These are phyloP conservation scores for Mus spretus DNA, from an alignment of 2,797 vertebrate genomes.

Conservation along the genomic window DNA sequence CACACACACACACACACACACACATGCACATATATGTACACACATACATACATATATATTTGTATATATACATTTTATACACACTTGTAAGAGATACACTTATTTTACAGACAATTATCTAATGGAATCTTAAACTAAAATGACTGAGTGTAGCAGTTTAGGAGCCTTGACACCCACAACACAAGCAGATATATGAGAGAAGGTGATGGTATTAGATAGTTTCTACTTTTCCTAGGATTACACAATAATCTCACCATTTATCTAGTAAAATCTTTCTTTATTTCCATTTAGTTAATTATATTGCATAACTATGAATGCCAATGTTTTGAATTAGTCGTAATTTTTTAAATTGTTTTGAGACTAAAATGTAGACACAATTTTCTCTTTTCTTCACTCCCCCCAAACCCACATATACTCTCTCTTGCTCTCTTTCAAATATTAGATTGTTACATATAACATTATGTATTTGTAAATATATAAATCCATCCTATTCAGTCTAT, in stretches of 20 bases:
- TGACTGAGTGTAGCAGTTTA: not conserved
- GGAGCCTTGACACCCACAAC: not conserved
- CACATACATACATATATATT: not conserved
- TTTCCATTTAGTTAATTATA: not conserved
- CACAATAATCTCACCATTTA: not conserved
- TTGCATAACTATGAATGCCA: not conserved
- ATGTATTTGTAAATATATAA: not conserved
- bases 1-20: no score
- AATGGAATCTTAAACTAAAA: not conserved
- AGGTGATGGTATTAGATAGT: not conserved
- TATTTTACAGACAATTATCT: not conserved
- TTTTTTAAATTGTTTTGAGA: not conserved
- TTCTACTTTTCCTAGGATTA: slow-evolving; percentile 2
- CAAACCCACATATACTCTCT: not conserved
- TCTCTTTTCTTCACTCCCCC: not conserved
- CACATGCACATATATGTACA: no score
- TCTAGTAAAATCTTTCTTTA: not conserved
- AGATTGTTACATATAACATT: not conserved
- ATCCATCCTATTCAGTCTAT: not conserved
- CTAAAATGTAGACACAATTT: not conserved
- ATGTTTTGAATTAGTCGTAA: not conserved
- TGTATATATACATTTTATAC: not conserved
- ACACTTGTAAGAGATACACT: not conserved
- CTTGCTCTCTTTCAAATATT: not conserved
- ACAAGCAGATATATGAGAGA: not conserved